These are phyloP conservation scores for Daubentonia madagascariensis DNA, from an alignment of 2,113 vertebrate species.

Conservation along the genomic window DNA sequence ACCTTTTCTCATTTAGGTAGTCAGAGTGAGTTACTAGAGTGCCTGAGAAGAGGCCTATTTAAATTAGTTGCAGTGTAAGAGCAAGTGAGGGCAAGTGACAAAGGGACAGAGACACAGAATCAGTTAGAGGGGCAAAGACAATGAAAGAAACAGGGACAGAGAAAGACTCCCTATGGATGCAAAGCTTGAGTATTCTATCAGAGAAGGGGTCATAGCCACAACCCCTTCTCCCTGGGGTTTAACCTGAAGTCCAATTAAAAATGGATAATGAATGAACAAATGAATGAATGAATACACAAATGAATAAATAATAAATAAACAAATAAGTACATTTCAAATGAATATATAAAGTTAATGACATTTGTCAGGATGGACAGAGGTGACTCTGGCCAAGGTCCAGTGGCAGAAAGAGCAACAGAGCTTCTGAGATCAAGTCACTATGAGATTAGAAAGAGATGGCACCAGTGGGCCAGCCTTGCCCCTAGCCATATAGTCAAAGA, in stretches of 20 bases:
- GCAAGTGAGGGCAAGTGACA: not conserved
- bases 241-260: not conserved
- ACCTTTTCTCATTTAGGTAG: not conserved
- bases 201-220: not conserved
- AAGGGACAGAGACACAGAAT: not conserved
- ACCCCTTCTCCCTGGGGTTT: not conserved
- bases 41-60: not conserved
- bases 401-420: not conserved
- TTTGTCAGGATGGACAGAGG: not conserved
- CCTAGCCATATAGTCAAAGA: not conserved
- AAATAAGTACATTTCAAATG: not conserved
- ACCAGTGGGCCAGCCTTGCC: not conserved
- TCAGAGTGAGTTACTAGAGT: not conserved
- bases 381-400: not conserved
- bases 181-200: not conserved
- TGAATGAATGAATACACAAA: not conserved
- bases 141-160: not conserved
- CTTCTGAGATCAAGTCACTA: constrained; percentile 7
- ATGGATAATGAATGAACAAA: not conserved
- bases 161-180: not conserved
- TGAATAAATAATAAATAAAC: not conserved
- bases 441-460: not conserved
- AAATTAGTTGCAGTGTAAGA: not conserved
- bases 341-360: not conserved
- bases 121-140: not conserved